Evolutionary conservation across 1,140 invertebrate genomes (phyloP), one percentile per base, ranked within the genome.

Genomic region (Euwallacea fornicatus): DNA sequence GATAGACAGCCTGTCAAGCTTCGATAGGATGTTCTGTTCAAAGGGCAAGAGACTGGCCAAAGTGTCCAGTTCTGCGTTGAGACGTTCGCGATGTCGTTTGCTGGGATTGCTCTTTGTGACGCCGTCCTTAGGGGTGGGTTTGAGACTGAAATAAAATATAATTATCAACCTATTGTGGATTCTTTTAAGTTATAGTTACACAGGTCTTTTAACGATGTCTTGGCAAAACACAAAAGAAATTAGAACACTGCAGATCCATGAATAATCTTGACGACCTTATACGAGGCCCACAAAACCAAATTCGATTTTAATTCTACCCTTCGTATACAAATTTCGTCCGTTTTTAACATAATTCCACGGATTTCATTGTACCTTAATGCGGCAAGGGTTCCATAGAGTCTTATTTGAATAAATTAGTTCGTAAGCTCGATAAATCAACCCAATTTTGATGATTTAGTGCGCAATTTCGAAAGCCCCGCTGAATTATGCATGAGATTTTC

Each of bases 71-170:
- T 99, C 98, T 3, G 95, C 95, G 82, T 99, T 99, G 42, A 99
- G 87, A 42, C 98, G 86, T 85, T 99, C 97, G 21, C 98, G 87
- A 83, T 99, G 98, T 21, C 98, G 84, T 83, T 99, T 99, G 82
- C 95, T 97, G 0, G 98, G 97, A 84, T 99, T 99, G 79, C 94
- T 97, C 82, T 99, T 98, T n/a, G 95, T 96, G 76, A 97, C 94
- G 69, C 93, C 92, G 83, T 98, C 96, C 84, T 98, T 98, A 74
- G 94, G 92, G 60, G 95, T 94, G 56, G 95, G 94, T 83, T 97
- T 97, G 78, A 97, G 88, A 82, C 95, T 97, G 88, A 41, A 90
- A 89, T 78, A 80, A 81, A 80, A 33, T 33, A 33, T 33, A 33
- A 33, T 33, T 33, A 33, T 33, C 4, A 33, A 33, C 21, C 21